Evolutionary conservation across 2,888 invertebrate genomes (phyloP), one percentile per base, ranked within the genome.

Genomic region (Ramazzottius varieornatus): DNA sequence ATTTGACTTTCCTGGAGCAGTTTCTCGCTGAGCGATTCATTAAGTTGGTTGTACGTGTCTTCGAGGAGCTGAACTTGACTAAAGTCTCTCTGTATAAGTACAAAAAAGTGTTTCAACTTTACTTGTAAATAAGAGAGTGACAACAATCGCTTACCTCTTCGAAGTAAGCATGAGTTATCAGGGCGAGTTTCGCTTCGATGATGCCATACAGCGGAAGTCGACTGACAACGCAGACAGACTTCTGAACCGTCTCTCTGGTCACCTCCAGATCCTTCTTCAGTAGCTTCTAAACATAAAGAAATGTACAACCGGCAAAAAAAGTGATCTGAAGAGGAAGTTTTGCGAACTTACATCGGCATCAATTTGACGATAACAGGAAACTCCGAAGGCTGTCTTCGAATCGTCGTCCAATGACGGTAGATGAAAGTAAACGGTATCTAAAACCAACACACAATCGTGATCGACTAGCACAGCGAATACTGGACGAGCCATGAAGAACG

Each of bases 291-390:
- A 79, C 78, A 66, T 70, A 34, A n/a, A n/a, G n/a, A n/a, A n/a
- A n/a, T n/a, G n/a, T n/a, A n/a, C n/a, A n/a, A n/a, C n/a, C n/a
- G n/a, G n/a, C n/a, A n/a, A n/a, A n/a, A n/a, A n/a, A n/a, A n/a
- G n/a, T n/a, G n/a, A n/a, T n/a, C n/a, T n/a, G n/a, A n/a, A n/a
- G n/a, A n/a, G n/a, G n/a, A n/a, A n/a, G n/a, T n/a, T n/a, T n/a
- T n/a, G n/a, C n/a, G 32, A 8, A 68, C 68, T 70, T 78, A 89
- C 90, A 81, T 89, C 88, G 1, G 93, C 85, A 70, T 91, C 87
- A 72, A 98, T 94, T 80, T 98, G 96, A 68, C 93, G 82, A 76
- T 93, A 98, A 79, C 96, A 98, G 32, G 96, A 94, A 67, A 98
- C 86, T 33, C 94, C 94, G 80, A 86, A 98, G 16, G 96, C 84